These are phyloP conservation scores for Istiophorus platypterus DNA, from an alignment of 2,113 vertebrate genomes.

Conservation along the genomic window DNA sequence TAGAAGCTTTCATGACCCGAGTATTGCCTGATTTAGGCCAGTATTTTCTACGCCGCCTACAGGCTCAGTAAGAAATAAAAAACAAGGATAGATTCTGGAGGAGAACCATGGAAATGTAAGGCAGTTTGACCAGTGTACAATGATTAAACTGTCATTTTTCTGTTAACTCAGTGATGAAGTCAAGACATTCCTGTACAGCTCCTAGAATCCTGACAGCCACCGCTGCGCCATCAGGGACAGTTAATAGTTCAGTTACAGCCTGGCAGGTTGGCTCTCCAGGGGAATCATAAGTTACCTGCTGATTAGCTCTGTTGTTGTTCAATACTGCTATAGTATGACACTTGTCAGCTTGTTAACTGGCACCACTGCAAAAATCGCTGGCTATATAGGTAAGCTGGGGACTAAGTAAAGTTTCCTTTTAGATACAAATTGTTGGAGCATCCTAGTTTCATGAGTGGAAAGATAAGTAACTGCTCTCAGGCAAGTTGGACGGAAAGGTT, in stretches of 20 bases:
- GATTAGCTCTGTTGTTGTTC: slow-evolving; percentile 43
- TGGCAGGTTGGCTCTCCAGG: slow-evolving; percentile 18
- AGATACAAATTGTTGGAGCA: neutral
- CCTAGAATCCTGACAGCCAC: neutral
- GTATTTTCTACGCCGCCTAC: neutral
- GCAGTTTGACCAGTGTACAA: neutral
- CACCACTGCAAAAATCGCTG: neutral
- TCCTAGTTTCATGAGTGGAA: slow-evolving; percentile 1
- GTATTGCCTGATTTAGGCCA: neutral
- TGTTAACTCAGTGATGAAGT: neutral
- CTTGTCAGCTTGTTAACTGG: slow-evolving; percentile 17
- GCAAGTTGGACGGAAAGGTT: neutral
- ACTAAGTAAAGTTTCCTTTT: neutral
- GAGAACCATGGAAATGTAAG: neutral
- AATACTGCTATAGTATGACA: slow-evolving; percentile 6
- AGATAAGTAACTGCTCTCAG: neutral
- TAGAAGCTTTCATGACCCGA: neutral
- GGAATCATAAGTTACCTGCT: slow-evolving; percentile 26
- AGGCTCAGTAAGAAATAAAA: neutral
- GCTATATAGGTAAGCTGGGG: neutral
- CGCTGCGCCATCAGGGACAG: slow-evolving; percentile 12
- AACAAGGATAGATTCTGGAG: neutral
- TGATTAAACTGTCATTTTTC: neutral
- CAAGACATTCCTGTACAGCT: neutral
- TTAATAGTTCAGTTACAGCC: slow-evolving; percentile 58